phyloP scores from a whole-genome alignment of 2,797 vertebrate species.

The Tokudaia muenninki region DNA sequence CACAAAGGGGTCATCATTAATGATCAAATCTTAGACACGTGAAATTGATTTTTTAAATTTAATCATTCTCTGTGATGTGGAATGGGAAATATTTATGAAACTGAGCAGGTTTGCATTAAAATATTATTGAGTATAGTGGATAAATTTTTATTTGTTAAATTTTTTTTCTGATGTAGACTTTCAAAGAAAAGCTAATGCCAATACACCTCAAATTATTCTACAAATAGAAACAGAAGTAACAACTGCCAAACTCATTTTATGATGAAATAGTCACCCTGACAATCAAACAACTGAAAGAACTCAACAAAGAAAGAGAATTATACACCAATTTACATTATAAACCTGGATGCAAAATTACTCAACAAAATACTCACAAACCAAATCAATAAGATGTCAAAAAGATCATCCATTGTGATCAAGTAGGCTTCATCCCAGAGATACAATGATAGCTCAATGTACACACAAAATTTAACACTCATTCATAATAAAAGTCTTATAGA shows the following conservation, averaged over 20 bases:
- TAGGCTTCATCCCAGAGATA: not conserved
- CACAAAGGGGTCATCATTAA: not conserved
- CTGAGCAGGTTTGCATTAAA: not conserved
- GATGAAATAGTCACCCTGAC: not conserved
- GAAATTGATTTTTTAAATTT: not conserved
- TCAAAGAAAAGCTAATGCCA: not conserved
- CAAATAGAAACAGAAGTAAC: not conserved
- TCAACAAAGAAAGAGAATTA: not conserved
- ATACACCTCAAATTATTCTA: not conserved
- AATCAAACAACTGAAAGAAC: no score
- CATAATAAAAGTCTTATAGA: not conserved
- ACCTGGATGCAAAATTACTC: not conserved
- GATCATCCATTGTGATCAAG: not conserved
- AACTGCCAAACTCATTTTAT: not conserved
- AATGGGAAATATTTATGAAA: no score
- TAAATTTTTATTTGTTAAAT: constrained; percentile 7
- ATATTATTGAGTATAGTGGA: not conserved
- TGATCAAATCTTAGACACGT: not conserved
- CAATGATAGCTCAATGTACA: not conserved
- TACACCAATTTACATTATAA: not conserved
- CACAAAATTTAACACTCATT: not conserved
- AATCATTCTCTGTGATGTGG: not conserved
- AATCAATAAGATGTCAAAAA: not conserved
- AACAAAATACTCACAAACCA: not conserved
- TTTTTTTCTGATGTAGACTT: not conserved